Base-by-base conservation (phyloP, 1,140 invertebrate genomes). In the Scylla paramamosain region DNA sequence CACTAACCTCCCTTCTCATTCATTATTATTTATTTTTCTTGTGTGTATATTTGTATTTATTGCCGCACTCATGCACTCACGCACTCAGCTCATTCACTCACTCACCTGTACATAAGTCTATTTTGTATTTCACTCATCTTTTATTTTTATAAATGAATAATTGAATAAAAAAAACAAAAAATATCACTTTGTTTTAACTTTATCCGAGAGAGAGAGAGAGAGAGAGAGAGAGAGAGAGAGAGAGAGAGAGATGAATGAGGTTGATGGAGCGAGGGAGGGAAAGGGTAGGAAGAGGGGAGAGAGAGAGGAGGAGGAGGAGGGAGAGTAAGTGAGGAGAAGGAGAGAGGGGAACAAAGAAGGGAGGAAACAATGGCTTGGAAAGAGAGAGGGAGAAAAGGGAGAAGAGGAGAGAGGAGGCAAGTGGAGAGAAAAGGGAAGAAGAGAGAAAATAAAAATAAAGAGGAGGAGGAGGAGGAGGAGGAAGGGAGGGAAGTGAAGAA, bases 11-110 rank as follows among this genome's bases (percentile, higher is more conserved):
- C 20, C 8, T n/a, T 39, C 12, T 89, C 25, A 29, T n/a, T 6
- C 16, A 20, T 12, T 48, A 45, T 28, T 48, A 20, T 52, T 52
- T n/a, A n/a, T 52, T 31, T 29, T 20, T 20, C 91, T 52, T 45
- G 45, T n/a, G 39, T n/a, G 29, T 29, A 89, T 45, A 16, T 31
- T 32, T 46, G 45, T 89, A 45, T n/a, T 91, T 31, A 93, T 29
- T 29, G 12, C 87, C 83, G 45, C 20, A 6, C 48, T 48, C 77
- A 46, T 14, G 39, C 31, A n/a, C 20, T 4, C 14, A 59, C 16
- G 25, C 77, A 39, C 14, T 77, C 83, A 84, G 48, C 92, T 84
- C 77, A 93, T 20, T 28, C 91, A 31, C 48, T 25, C 45, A 91
- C 25, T 84, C 91, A 67, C 31, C 89, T 29, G 59, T 29, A 48